A percentile compares a stretch with the other conserved stretches of the same genome.
phyloP scores from a whole-genome alignment of 2,888 invertebrate species.

The Drosophila tripunctata region DNA sequence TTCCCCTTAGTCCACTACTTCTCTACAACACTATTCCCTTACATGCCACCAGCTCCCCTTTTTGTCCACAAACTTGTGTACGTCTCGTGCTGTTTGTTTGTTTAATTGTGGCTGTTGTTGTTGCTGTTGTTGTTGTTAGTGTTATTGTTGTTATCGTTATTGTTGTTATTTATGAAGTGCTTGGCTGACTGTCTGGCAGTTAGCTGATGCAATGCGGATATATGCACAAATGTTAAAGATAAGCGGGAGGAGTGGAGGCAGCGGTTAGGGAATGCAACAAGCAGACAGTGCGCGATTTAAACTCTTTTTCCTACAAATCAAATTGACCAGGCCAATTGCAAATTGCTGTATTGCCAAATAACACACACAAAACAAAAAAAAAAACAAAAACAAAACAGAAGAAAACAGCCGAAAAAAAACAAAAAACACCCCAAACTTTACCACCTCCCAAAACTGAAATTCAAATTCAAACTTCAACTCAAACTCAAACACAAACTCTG shows the following conservation, averaged over 20 bases:
- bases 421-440: background rate
- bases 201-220: constrained; percentile 74
- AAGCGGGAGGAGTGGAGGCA: constrained; percentile 12
- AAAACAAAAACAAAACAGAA: background rate
- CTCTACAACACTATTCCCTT: too few relatives aligned
- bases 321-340: constrained; percentile 49
- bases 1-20: background rate
- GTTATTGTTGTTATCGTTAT: constrained; percentile 24
- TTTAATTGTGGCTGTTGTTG: constrained; percentile 60
- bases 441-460: background rate
- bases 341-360: constrained; percentile 33
- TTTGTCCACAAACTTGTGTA: background rate
- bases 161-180: constrained; percentile 67
- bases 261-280: background rate
- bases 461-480: background rate
- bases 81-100: constrained; percentile 66
- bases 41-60: background rate
- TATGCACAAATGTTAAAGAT: constrained; percentile 52
- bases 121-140: constrained; percentile 31
- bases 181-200: constrained; percentile 64
- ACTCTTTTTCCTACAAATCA: constrained; percentile 32
- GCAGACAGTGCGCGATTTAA: constrained; percentile 29
- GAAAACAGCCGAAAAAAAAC: background rate
- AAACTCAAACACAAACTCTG: background rate
- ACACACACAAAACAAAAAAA: background rate